A percentile compares a stretch with the other conserved stretches of the same genome.
These are phyloP conservation scores for Agrochola litura DNA, from an alignment of 2,888 invertebrate species.

Conservation along the genomic window DNA sequence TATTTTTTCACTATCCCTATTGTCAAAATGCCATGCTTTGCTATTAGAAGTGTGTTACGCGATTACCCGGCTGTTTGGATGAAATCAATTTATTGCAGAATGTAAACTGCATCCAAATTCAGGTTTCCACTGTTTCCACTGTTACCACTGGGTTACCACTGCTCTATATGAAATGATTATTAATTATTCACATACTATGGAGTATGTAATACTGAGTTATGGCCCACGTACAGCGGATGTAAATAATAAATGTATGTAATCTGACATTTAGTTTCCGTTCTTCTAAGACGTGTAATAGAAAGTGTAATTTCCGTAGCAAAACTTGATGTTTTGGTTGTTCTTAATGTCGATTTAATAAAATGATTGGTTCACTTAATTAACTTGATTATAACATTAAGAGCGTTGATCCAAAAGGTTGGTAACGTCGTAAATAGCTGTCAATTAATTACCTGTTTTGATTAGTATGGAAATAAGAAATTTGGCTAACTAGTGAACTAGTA, in stretches of 20 bases:
- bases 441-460: too few species aligned
- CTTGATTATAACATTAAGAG: background rate
- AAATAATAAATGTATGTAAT: conserved; percentile 32
- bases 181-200: conserved; percentile 30
- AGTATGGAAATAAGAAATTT: too few species aligned
- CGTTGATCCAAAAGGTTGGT: too few species aligned
- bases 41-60: too few species aligned
- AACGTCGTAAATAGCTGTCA: too few species aligned
- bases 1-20: too few species aligned
- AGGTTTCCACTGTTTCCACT: too few species aligned
- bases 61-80: background rate
- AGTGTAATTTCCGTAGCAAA: conserved; percentile 32
- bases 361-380: background rate
- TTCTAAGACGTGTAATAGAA: conserved; percentile 15
- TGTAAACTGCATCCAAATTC: too few species aligned
- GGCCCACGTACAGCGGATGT: conserved; percentile 33
- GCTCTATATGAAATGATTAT: conserved; percentile 11
- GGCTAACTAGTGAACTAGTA: too few species aligned
- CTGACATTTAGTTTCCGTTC: conserved; percentile 49
- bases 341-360: background rate
- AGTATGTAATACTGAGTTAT: conserved; percentile 8
- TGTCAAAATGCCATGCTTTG: too few species aligned
- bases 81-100: background rate
- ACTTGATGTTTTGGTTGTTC: conserved; percentile 9
- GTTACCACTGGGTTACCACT: background rate